Conservation (phyloP, 1,140 invertebrate genomes). For the Drosophila equinoxialis region DNA sequence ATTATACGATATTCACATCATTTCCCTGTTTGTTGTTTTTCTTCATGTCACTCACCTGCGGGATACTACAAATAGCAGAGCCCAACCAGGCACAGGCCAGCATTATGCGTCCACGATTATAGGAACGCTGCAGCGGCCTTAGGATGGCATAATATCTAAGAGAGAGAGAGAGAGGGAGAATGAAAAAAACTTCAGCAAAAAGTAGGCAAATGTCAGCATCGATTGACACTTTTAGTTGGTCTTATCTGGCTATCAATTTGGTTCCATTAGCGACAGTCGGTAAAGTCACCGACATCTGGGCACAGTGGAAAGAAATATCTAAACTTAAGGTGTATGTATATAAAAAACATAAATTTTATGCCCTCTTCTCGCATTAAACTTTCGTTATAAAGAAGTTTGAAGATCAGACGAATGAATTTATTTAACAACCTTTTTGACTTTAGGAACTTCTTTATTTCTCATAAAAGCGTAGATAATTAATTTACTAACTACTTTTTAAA, state of each 20-base stretch:
- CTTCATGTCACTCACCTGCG: constrained; percentile 87
- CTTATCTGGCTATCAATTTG: constrained; percentile 70
- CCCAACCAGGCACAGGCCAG: constrained; percentile 90
- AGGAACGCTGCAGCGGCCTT: constrained; percentile 89
- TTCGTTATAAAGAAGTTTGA: too few relatives aligned
- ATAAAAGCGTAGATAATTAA: too few relatives aligned
- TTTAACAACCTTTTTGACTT: too few relatives aligned
- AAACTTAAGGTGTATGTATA: not conserved
- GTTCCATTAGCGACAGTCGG: constrained; percentile 70
- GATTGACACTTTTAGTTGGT: constrained; percentile 57
- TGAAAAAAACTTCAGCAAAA: constrained; percentile 30
- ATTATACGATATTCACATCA: constrained; percentile 19
- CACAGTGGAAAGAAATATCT: not conserved
- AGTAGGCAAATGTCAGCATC: constrained; percentile 41
- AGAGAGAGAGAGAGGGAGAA: not conserved
- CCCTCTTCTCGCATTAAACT: too few relatives aligned
- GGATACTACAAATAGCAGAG: constrained; percentile 91
- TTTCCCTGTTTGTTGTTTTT: constrained; percentile 1
- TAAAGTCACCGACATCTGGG: not conserved
- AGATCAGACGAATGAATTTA: too few relatives aligned
- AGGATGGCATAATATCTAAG: constrained; percentile 92
- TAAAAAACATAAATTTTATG: not conserved
- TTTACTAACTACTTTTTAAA: too few relatives aligned
- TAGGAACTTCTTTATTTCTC: too few relatives aligned
- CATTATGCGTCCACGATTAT: constrained; percentile 89